phyloP scores from a whole-genome alignment of 2,113 vertebrate genomes.

The Orthonyx spaldingii region DNA sequence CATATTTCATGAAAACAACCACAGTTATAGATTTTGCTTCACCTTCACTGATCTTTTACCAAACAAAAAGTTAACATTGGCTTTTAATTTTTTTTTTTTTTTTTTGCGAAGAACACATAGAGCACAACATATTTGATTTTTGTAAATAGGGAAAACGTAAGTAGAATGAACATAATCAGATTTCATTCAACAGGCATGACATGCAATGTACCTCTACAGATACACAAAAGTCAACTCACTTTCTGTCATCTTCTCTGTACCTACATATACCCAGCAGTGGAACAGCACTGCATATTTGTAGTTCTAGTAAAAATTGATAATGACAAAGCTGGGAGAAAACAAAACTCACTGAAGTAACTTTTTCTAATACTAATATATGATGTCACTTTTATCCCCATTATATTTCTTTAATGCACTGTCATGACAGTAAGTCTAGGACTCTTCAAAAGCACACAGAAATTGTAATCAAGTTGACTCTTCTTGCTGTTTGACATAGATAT shows the following conservation, averaged over 20 bases:
- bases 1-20: not conserved
- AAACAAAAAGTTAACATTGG: not conserved
- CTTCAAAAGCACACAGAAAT: not conserved
- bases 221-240: not conserved
- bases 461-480: not conserved
- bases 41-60: not conserved
- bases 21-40: not conserved
- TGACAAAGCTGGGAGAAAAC: not conserved
- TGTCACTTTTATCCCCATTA: rapidly evolving
- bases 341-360: not conserved
- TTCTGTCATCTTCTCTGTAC: not conserved
- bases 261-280: not conserved
- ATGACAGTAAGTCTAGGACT: not conserved
- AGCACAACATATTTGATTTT: not conserved
- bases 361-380: not conserved
- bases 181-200: not conserved
- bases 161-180: not conserved
- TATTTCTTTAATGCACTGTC: not conserved
- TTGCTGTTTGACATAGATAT: not conserved
- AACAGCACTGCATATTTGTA: not conserved
- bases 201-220: not conserved
- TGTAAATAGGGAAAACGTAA: not conserved
- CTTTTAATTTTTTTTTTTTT: not conserved
- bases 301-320: not conserved
- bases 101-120: not conserved